A percentile compares a stretch with the other conserved stretches of the same genome.
Conservation (phyloP, 2,888 invertebrate genomes). For the Hydropsyche betteni region DNA sequence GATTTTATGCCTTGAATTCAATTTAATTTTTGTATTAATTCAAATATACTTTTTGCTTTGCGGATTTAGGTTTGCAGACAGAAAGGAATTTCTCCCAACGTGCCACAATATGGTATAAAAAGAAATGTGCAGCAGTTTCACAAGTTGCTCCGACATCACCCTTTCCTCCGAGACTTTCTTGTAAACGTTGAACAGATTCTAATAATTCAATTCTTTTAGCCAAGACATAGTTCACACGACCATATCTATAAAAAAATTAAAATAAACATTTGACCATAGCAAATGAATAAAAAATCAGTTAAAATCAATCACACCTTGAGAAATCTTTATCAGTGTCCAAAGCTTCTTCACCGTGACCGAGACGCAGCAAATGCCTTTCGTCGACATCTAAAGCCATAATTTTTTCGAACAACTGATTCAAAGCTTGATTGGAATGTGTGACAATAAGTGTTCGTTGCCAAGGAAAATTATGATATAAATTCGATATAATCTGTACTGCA, state of each 20-base stretch:
- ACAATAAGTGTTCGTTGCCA: slow-evolving; percentile 98
- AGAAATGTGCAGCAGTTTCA: slow-evolving; percentile 98
- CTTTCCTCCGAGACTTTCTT: slow-evolving; percentile 83
- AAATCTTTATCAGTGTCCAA: slow-evolving; percentile 99
- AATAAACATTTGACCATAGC: not conserved
- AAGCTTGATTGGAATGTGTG: slow-evolving; percentile 98
- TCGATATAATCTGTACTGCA: slow-evolving; percentile 99
- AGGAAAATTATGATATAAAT: slow-evolving; percentile 99
- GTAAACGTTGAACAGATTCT: slow-evolving; percentile 85
- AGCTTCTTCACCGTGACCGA: slow-evolving; percentile 98
- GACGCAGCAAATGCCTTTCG: slow-evolving; percentile 94
- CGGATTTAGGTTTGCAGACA: slow-evolving; percentile 45
- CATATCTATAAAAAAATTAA: slow-evolving; percentile 73
- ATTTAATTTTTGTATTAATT: not conserved
- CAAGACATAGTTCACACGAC: slow-evolving; percentile 97
- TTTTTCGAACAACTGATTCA: slow-evolving; percentile 99
- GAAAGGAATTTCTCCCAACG: slow-evolving; percentile 89
- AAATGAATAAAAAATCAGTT: not conserved
- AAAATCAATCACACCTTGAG: slow-evolving; percentile 70
- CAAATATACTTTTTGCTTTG: slow-evolving; percentile 38
- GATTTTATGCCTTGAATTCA: not conserved
- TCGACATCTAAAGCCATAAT: slow-evolving; percentile 98
- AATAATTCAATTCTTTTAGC: slow-evolving; percentile 91
- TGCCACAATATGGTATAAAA: slow-evolving; percentile 90
- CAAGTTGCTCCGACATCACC: slow-evolving; percentile 96